phyloP scores from a whole-genome alignment of 2,113 vertebrate genomes.

The Anoplopoma fimbria region DNA sequence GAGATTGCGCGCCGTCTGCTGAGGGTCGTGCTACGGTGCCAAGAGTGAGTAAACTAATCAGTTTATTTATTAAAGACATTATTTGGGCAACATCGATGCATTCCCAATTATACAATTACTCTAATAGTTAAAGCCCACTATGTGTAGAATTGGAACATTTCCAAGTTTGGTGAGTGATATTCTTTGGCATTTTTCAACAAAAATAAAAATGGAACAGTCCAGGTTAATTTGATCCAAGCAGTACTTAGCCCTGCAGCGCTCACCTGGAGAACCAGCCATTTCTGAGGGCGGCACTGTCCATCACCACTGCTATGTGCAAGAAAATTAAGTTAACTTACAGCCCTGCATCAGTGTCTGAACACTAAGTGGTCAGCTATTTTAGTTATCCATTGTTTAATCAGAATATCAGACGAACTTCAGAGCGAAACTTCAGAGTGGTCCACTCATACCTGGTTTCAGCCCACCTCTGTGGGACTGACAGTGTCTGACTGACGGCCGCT shows the following conservation, averaged over 20 bases:
- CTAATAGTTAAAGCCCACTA: background rate
- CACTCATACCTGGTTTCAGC: background rate
- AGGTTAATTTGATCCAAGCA: too few relatives aligned
- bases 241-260: too few relatives aligned
- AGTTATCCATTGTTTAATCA: slow-evolving; percentile 15
- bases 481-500: background rate
- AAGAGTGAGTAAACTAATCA: too few relatives aligned
- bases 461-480: slow-evolving; percentile 19
- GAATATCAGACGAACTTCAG: background rate
- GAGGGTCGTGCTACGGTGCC: too few relatives aligned
- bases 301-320: too few relatives aligned
- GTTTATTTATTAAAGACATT: background rate
- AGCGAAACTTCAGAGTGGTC: background rate
- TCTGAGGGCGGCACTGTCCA: too few relatives aligned
- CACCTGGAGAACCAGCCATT: too few relatives aligned
- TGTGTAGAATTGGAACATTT: background rate
- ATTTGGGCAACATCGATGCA: background rate
- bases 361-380: background rate
- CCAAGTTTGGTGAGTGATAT: background rate
- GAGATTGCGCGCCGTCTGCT: too few relatives aligned
- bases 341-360: background rate
- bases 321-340: too few relatives aligned
- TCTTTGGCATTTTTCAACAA: background rate
- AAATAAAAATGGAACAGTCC: background rate
- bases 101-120: background rate